Conservation (phyloP, 2,113 vertebrate genomes). For the Natator depressus region DNA sequence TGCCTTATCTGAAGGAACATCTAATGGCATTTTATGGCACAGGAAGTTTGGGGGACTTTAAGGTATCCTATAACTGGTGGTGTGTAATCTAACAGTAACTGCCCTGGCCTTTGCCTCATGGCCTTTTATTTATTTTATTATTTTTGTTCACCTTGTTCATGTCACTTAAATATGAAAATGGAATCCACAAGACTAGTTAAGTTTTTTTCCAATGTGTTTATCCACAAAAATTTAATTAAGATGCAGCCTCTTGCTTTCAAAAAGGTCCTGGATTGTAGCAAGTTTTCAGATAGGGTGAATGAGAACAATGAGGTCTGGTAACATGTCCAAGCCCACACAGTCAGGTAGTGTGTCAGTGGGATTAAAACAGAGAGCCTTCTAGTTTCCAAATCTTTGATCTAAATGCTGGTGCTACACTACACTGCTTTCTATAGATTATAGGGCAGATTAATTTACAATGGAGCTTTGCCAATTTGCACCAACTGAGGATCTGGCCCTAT, state of each 20-base stretch:
- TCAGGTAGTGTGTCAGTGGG: neutral
- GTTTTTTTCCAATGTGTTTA: neutral
- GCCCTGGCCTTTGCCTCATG: neutral
- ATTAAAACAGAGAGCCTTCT: neutral
- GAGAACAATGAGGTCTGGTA: neutral
- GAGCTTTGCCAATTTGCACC: neutral
- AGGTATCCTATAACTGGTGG: neutral
- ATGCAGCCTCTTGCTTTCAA: neutral
- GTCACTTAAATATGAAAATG: slow-evolving; percentile 13
- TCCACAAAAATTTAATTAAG: neutral
- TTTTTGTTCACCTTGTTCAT: neutral
- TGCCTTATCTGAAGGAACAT: neutral
- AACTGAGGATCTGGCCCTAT: neutral
- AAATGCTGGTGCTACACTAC: neutral
- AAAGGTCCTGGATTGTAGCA: neutral
- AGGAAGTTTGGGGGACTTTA: neutral
- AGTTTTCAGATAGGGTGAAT: neutral
- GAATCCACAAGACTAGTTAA: neutral
- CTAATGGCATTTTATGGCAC: neutral
- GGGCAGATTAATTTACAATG: neutral
- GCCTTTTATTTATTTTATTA: neutral
- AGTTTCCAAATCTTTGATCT: neutral
- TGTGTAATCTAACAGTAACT: neutral
- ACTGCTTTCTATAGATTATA: neutral
- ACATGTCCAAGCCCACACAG: neutral